Evolutionary conservation across 2,888 invertebrate genomes (phyloP).

Genomic region (Amaurobius ferox): DNA sequence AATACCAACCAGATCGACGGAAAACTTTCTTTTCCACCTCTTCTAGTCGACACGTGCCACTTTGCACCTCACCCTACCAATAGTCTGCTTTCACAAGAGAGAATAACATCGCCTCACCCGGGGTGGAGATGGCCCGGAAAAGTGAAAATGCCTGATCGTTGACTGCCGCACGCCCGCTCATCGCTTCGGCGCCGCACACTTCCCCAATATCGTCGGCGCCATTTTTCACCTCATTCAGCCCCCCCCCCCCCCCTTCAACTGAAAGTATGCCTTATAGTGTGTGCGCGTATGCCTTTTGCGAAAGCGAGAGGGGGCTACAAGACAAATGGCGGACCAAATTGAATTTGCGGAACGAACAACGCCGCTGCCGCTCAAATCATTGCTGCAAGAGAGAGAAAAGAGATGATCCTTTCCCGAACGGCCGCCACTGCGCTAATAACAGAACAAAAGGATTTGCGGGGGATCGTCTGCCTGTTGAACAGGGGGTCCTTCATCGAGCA

Average conservation of each 20-base stretch:
- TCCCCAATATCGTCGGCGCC: constrained; percentile 39
- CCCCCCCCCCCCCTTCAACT: not conserved
- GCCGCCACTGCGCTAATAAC: constrained; percentile 56
- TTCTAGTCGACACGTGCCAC: constrained; percentile 23
- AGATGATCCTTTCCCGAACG: constrained; percentile 21
- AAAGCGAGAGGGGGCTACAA: constrained; percentile 36
- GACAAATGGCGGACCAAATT: constrained; percentile 71
- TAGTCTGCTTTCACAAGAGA: constrained; percentile 59
- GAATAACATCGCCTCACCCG: constrained; percentile 51
- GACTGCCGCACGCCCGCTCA: constrained; percentile 49
- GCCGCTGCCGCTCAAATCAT: constrained; percentile 70
- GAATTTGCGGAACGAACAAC: constrained; percentile 71
- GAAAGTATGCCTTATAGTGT: constrained; percentile 26
- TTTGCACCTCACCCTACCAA: constrained; percentile 4
- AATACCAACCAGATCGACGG: too few relatives aligned
- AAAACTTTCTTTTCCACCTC: too few relatives aligned
- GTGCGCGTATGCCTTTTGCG: constrained; percentile 3
- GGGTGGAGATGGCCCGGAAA: not conserved
- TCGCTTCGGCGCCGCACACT: constrained; percentile 16
- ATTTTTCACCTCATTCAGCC: constrained; percentile 68
- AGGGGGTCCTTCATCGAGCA: not conserved
- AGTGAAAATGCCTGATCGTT: constrained; percentile 38
- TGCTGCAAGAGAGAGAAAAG: constrained; percentile 27
- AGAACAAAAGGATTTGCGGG: constrained; percentile 50
- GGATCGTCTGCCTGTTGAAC: constrained; percentile 27